Conservation (phyloP, 2,113 vertebrate genomes). For the Chlorocebus sabaeus region DNA sequence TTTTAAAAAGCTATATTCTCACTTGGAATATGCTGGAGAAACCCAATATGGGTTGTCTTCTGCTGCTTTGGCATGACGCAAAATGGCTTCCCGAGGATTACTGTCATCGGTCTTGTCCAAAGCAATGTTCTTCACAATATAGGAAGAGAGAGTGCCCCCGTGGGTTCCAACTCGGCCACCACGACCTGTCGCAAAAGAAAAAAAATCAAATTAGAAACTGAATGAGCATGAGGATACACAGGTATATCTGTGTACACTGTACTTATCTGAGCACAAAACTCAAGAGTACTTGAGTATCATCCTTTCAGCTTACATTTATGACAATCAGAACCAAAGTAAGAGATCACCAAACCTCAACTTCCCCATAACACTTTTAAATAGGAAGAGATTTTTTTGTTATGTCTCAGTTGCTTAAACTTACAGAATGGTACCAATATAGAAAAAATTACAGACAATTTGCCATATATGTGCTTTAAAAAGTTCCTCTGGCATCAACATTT, state of each 20-base stretch:
- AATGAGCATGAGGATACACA: background rate
- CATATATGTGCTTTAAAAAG: background rate
- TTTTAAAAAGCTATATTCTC: constrained; percentile 74
- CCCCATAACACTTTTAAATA: background rate
- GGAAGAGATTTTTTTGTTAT: background rate
- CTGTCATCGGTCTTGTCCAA: constrained; percentile 97
- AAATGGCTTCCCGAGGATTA: constrained; percentile 96
- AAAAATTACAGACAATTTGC: background rate
- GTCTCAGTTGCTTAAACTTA: background rate
- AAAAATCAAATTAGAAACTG: background rate
- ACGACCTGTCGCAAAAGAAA: constrained; percentile 84
- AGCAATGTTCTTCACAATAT: constrained; percentile 98
- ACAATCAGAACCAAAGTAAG: background rate
- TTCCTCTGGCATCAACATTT: background rate
- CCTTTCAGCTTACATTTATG: background rate
- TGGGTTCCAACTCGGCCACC: constrained; percentile 97
- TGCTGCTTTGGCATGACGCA: constrained; percentile 94
- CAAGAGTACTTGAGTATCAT: background rate
- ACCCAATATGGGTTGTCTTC: constrained; percentile 97
- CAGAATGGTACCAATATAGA: background rate
- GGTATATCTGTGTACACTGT: background rate
- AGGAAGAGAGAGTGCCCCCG: constrained; percentile 95
- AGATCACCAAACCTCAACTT: background rate
- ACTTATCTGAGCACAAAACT: background rate
- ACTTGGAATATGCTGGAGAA: constrained; percentile 93